phyloP scores from a whole-genome alignment of 2,797 vertebrate genomes.

The Pangasius djambal region DNA sequence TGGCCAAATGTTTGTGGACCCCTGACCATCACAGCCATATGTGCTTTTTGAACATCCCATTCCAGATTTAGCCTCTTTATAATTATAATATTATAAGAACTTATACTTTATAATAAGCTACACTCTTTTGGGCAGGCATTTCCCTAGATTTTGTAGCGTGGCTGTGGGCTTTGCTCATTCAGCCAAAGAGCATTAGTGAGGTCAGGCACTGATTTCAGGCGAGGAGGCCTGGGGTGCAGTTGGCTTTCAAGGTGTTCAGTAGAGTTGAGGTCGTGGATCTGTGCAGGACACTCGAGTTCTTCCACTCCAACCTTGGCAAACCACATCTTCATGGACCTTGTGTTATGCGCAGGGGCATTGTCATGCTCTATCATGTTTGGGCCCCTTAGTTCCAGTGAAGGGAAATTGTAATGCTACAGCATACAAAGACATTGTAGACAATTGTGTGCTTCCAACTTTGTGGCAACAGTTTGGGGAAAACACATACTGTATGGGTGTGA shows the following conservation, averaged over 20 bases:
- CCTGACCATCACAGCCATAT: not conserved
- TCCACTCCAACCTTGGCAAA: not conserved
- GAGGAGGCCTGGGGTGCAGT: too few relatives aligned
- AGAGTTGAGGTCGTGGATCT: too few relatives aligned
- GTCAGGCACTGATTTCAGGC: too few relatives aligned
- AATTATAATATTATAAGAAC: too few relatives aligned
- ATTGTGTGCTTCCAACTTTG: not conserved
- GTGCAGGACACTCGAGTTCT: not conserved
- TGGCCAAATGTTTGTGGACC: not conserved
- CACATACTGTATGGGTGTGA: not conserved
- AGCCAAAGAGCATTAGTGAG: too few relatives aligned
- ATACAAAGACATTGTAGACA: not conserved
- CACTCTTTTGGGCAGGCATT: too few relatives aligned
- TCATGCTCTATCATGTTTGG: not conserved
- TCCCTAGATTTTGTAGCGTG: too few relatives aligned
- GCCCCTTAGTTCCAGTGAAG: too few relatives aligned
- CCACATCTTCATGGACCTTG: not conserved
- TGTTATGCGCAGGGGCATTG: not conserved
- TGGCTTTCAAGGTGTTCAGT: too few relatives aligned
- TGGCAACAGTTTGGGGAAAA: not conserved
- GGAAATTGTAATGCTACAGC: not conserved
- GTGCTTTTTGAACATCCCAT: not conserved
- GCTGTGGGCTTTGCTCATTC: too few relatives aligned
- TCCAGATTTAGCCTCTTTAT: not conserved
- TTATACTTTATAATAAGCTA: not conserved